Conservation (phyloP, 92 coral and sea anemone species). For the Paramuricea clavata region DNA sequence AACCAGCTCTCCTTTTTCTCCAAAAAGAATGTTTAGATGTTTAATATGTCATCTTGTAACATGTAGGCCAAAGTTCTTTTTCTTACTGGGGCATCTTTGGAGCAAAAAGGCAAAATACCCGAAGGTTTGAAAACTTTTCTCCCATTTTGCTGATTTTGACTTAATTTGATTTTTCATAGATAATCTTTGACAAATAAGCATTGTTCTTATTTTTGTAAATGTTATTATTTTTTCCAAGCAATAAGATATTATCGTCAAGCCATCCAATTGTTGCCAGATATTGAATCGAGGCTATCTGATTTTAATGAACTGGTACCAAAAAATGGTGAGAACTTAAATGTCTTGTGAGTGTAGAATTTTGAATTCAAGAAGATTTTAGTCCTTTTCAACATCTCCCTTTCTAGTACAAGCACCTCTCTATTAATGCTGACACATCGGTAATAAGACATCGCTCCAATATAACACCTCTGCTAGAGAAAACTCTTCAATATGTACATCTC, state of each 20-base stretch:
- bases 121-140: constrained; percentile 70
- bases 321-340: not conserved
- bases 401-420: no score
- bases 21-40: not conserved
- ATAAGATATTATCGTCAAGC: constrained; percentile 89
- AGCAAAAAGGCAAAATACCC: constrained; percentile 79
- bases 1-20: not conserved
- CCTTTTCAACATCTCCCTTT: no score
- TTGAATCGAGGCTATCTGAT: constrained; percentile 79
- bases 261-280: constrained; percentile 93
- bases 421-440: no score
- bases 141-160: not conserved
- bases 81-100: constrained; percentile 81
- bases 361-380: no score
- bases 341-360: no score
- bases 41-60: not conserved
- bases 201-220: not conserved
- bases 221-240: constrained; percentile 57
- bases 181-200: not conserved
- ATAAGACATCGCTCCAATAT: no score
- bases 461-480: no score
- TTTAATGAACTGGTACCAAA: constrained; percentile 32
- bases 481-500: no score
- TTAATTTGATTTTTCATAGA: not conserved
- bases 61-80: constrained; percentile 83